Evolutionary conservation across 2,113 vertebrate species (phyloP).

Genomic region (Hypomesus transpacificus): DNA sequence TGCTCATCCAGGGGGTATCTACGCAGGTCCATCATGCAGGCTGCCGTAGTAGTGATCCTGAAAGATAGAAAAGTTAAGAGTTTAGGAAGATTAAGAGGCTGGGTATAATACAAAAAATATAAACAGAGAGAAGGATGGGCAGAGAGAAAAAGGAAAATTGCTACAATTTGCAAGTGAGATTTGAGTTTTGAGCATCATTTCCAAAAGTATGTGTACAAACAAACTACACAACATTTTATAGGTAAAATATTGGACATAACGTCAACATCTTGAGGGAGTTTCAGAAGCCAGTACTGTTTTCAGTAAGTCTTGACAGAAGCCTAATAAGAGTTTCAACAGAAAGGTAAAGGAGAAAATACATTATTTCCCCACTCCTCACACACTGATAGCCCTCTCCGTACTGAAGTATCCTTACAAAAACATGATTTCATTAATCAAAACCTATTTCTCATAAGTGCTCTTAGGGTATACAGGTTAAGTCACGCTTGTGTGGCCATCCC

Average conservation of each 20-base stretch:
- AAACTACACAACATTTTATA: neutral
- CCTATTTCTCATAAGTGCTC: slow-evolving; percentile 33
- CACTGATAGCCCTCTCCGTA: neutral
- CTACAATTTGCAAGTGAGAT: neutral
- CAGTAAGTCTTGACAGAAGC: no score
- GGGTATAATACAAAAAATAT: no score
- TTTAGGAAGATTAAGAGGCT: neutral
- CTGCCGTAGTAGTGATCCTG: slow-evolving; percentile 92
- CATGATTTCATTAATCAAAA: slow-evolving; percentile 18
- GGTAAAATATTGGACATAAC: neutral
- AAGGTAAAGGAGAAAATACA: neutral
- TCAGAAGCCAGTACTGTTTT: neutral
- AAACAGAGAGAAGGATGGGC: slow-evolving; percentile 28
- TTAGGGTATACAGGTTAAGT: slow-evolving; percentile 16
- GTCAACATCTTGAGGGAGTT: neutral
- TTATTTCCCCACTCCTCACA: neutral
- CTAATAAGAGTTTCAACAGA: no score
- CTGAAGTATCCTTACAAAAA: slow-evolving; percentile 19
- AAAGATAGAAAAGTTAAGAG: neutral
- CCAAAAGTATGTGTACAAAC: neutral
- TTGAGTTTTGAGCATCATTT: no score
- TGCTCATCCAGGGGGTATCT: slow-evolving; percentile 92
- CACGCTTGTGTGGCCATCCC: slow-evolving; percentile 1
- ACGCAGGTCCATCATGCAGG: slow-evolving; percentile 89
- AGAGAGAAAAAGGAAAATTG: slow-evolving; percentile 2